phyloP scores from a whole-genome alignment of 2,888 invertebrate species.

The Phengaris alcon region DNA sequence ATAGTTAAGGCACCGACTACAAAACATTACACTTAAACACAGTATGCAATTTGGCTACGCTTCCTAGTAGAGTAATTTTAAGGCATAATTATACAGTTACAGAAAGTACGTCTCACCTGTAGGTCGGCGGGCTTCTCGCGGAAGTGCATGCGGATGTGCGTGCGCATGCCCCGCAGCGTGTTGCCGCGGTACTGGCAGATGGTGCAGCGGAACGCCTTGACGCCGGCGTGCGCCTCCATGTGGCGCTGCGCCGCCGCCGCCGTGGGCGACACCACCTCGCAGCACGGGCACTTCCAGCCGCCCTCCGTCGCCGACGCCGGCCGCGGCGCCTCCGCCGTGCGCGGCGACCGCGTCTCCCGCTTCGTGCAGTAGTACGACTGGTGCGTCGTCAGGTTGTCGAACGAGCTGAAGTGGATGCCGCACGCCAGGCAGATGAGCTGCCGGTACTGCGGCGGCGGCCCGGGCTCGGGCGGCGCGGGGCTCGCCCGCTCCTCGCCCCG shows the following conservation, averaged over 20 bases:
- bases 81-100: background rate
- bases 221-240: conserved; percentile 94
- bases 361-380: conserved; percentile 96
- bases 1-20: conserved; percentile 30
- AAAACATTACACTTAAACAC: background rate
- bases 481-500: conserved; percentile 81
- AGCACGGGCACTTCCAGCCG: conserved; percentile 93
- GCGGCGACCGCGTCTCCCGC: conserved; percentile 81
- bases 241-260: conserved; percentile 94
- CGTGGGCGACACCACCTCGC: conserved; percentile 90
- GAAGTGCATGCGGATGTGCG: conserved; percentile 97
- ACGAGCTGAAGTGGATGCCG: conserved; percentile 95
- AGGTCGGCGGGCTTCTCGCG: conserved; percentile 92
- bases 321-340: conserved; percentile 65
- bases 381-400: conserved; percentile 95
- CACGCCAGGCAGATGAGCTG: conserved; percentile 95
- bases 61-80: background rate
- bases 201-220: conserved; percentile 95
- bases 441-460: conserved; percentile 86
- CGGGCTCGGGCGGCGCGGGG: conserved; percentile 77
- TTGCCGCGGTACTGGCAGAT: conserved; percentile 98
- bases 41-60: background rate
- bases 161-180: conserved; percentile 97
- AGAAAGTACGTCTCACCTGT: conserved; percentile 76
- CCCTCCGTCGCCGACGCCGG: conserved; percentile 80